phyloP scores from a whole-genome alignment of 2,888 invertebrate species.

The Eupithecia abbreviata region DNA sequence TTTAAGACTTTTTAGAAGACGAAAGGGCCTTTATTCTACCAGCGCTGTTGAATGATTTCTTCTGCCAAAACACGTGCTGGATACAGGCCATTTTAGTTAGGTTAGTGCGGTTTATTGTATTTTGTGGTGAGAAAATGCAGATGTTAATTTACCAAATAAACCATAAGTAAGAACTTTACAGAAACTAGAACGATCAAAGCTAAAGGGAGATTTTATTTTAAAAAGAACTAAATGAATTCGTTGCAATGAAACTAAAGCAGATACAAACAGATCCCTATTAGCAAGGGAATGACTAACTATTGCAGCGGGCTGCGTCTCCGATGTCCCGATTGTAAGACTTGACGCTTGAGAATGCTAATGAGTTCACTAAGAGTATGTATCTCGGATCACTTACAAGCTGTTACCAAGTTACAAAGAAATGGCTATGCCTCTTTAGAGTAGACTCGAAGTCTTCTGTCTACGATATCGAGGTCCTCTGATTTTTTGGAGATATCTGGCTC shows the following conservation, averaged over 20 bases:
- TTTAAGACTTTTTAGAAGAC: background rate
- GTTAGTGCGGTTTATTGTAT: background rate
- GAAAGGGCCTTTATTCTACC: background rate
- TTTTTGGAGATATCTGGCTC: too few species aligned
- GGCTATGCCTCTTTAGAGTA: background rate
- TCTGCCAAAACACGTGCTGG: background rate
- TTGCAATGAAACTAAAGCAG: background rate
- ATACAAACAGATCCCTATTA: slow-evolving; percentile 7
- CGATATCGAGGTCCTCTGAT: too few species aligned
- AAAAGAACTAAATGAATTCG: background rate
- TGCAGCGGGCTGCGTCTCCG: background rate
- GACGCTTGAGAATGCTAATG: slow-evolving; percentile 38
- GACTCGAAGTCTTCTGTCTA: background rate
- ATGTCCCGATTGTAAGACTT: slow-evolving; percentile 35
- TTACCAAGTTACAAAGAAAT: background rate
- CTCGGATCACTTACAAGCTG: slow-evolving; percentile 26
- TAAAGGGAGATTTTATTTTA: background rate
- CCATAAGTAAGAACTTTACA: background rate
- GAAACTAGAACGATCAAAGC: background rate
- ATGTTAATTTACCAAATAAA: background rate
- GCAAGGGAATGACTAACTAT: slow-evolving; percentile 14
- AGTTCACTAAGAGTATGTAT: slow-evolving; percentile 38
- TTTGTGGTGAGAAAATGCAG: background rate
- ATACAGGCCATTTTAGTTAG: background rate
- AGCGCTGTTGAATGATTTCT: background rate